Conservation (phyloP, 2,797 vertebrate species). For the Oreochromis mossambicus region DNA sequence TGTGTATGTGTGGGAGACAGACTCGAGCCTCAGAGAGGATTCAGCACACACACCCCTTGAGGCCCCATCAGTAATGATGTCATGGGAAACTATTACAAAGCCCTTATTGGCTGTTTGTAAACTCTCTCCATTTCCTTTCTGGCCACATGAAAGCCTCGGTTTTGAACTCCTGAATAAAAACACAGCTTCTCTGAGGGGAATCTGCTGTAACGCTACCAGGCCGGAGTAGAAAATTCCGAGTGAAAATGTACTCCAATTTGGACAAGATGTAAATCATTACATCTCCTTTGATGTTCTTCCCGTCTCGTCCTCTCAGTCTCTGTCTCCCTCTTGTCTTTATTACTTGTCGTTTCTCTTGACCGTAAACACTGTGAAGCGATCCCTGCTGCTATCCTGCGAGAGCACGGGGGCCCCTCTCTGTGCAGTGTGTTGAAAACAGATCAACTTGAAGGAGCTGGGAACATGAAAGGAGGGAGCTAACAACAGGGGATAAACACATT, state of each 20-base stretch:
- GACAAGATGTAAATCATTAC: conserved; percentile 56
- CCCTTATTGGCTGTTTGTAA: conserved; percentile 55
- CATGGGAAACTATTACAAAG: conserved; percentile 73
- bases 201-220: conserved; percentile 24
- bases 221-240: neutral
- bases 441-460: conserved; percentile 50
- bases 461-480: conserved; percentile 64
- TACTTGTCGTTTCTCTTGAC: conserved; percentile 60
- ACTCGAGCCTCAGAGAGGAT: conserved; percentile 51
- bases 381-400: conserved; percentile 47
- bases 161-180: conserved; percentile 45
- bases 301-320: conserved; percentile 28
- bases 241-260: conserved; percentile 37
- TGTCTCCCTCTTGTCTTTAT: conserved; percentile 47
- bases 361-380: conserved; percentile 57
- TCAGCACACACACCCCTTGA: conserved; percentile 55
- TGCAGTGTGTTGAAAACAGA: conserved; percentile 50
- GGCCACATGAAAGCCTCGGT: conserved; percentile 32
- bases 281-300: conserved; percentile 45
- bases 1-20: conserved; percentile 30
- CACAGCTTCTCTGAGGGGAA: conserved; percentile 22
- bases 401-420: conserved; percentile 43
- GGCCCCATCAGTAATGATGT: conserved; percentile 71
- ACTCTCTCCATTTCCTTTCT: conserved; percentile 45
- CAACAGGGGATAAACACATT: conserved; percentile 71